Evolutionary conservation across 2,113 vertebrate species (phyloP).

Genomic region (Petromus typicus): DNA sequence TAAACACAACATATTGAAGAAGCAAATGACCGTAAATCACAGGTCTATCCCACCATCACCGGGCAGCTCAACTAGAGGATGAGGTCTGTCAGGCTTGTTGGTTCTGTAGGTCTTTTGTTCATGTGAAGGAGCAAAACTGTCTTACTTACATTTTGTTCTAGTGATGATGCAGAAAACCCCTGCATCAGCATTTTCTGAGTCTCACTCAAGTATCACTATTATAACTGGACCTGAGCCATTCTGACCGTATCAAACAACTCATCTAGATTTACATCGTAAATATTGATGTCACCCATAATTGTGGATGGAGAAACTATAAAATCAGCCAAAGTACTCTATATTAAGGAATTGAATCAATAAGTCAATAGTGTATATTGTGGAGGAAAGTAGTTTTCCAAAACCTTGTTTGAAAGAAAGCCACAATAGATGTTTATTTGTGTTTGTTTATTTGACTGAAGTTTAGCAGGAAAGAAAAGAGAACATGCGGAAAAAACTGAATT

Average conservation of each 20-base stretch:
- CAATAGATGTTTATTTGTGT: not conserved
- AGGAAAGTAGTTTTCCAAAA: not conserved
- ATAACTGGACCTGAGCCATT: not conserved
- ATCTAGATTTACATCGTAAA: not conserved
- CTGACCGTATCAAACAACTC: not conserved
- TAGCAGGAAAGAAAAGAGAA: not conserved
- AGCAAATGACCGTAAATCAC: slow-evolving; percentile 72
- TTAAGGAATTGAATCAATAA: not conserved
- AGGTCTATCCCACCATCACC: slow-evolving; percentile 64
- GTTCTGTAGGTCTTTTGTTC: not conserved
- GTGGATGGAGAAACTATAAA: not conserved
- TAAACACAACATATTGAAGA: slow-evolving; percentile 78
- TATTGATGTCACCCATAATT: not conserved
- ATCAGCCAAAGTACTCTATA: not conserved
- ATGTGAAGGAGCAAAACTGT: not conserved
- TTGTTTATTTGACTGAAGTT: not conserved
- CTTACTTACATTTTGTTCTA: not conserved
- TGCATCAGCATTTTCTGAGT: not conserved
- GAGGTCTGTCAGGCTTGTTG: not conserved
- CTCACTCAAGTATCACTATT: not conserved
- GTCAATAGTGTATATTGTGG: not conserved
- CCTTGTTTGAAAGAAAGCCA: not conserved
- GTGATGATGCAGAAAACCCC: not conserved
- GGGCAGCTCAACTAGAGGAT: not conserved
- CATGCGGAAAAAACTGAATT: not conserved